phyloP scores from a whole-genome alignment of 2,888 invertebrate genomes.

The Drosophila limbata region DNA sequence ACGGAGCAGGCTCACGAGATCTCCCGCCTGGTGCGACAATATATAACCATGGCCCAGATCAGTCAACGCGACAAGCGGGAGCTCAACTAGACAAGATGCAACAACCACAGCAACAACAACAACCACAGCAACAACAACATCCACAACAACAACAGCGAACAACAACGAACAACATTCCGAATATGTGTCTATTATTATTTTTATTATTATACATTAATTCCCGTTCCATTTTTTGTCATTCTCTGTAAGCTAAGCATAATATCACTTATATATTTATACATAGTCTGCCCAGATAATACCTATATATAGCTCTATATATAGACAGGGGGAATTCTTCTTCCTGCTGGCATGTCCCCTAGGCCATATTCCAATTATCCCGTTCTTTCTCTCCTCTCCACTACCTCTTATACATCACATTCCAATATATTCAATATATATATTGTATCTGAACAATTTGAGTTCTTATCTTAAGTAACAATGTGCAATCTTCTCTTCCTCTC shows the following conservation, averaged over 20 bases:
- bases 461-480: conserved; percentile 57
- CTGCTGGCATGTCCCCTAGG: conserved; percentile 43
- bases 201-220: conserved; percentile 26
- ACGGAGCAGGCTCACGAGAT: conserved; percentile 99
- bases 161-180: conserved; percentile 41
- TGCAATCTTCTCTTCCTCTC: conserved; percentile 59
- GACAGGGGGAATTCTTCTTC: conserved; percentile 12
- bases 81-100: conserved; percentile 57
- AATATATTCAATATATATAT: conserved; percentile 13
- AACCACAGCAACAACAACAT: background rate
- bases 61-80: conserved; percentile 84
- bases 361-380: conserved; percentile 50
- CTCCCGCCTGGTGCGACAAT: conserved; percentile 97
- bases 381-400: background rate
- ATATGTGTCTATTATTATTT: conserved; percentile 35
- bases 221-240: conserved; percentile 36
- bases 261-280: conserved; percentile 21
- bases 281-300: conserved; percentile 27
- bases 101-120: background rate
- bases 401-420: conserved; percentile 1
- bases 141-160: conserved; percentile 23
- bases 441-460: conserved; percentile 31
- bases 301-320: conserved; percentile 27
- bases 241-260: conserved; percentile 45
- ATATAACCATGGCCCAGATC: conserved; percentile 95